These are phyloP conservation scores for Coreius guichenoti DNA, from an alignment of 2,797 vertebrate genomes.

Conservation along the genomic window DNA sequence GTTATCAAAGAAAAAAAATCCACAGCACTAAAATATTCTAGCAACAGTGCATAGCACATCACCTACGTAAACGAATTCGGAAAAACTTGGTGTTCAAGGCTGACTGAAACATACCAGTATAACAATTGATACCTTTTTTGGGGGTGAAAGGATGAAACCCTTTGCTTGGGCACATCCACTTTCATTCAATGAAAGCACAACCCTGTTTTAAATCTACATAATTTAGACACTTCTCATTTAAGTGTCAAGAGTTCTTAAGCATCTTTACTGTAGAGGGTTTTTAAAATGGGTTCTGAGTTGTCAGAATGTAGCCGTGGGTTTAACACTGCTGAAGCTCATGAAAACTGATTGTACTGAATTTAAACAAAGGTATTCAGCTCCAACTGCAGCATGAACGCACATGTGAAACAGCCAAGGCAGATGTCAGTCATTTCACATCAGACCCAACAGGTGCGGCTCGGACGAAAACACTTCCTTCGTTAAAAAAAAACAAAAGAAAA, in stretches of 20 bases:
- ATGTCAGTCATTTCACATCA: conserved; percentile 36
- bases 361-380: conserved; percentile 33
- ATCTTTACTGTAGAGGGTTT: background rate
- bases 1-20: too few relatives aligned
- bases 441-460: conserved; percentile 26
- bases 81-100: background rate
- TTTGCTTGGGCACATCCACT: background rate
- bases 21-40: background rate
- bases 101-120: background rate
- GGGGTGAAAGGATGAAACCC: background rate
- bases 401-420: conserved; percentile 16
- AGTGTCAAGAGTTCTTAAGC: conserved; percentile 18
- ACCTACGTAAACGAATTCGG: background rate
- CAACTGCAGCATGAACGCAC: background rate
- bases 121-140: background rate
- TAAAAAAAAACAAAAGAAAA: conserved; percentile 26
- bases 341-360: conserved; percentile 26
- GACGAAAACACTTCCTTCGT: conserved; percentile 17
- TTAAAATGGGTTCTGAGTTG: conserved; percentile 1
- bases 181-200: conserved; percentile 6
- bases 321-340: conserved; percentile 20
- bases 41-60: background rate
- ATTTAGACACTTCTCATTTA: background rate
- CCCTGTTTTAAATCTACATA: conserved; percentile 11
- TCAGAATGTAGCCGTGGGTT: conserved; percentile 16